A percentile compares a stretch with the other conserved stretches of the same genome.
These are phyloP conservation scores for Arbacia lixula DNA, from an alignment of 53 echinoderm and acorn worm species.

Conservation along the genomic window DNA sequence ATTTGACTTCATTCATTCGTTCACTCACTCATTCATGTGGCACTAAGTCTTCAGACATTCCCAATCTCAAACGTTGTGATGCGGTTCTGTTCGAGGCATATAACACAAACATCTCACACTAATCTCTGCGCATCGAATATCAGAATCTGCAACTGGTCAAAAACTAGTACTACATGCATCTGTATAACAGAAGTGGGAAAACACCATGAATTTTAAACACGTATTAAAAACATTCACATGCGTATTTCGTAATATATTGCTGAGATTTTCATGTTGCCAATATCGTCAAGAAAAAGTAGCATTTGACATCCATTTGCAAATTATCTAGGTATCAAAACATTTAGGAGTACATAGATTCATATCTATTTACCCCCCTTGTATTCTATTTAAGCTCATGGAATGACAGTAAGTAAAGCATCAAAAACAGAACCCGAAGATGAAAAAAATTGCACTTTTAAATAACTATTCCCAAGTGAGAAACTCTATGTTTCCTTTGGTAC, in stretches of 20 bases:
- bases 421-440: background rate
- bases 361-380: background rate
- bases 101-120: too few relatives aligned
- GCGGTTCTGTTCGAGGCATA: too few relatives aligned
- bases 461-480: conserved; percentile 12
- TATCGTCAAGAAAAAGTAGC: background rate
- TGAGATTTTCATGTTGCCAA: background rate
- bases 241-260: conserved; percentile 36
- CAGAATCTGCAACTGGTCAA: too few relatives aligned
- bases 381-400: conserved; percentile 19
- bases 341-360: conserved; percentile 25
- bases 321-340: conserved; percentile 30
- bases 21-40: too few relatives aligned
- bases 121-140: too few relatives aligned
- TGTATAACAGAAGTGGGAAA: background rate
- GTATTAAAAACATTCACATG: conserved; percentile 19
- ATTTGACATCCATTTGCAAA: background rate
- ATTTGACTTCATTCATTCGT: too few relatives aligned
- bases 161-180: background rate
- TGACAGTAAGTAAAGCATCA: conserved; percentile 44
- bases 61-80: too few relatives aligned
- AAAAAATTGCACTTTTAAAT: conserved; percentile 46
- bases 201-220: background rate
- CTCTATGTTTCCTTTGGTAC: conserved; percentile 31
- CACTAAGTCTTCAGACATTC: too few relatives aligned